A percentile compares a stretch with the other conserved stretches of the same genome.
phyloP scores from a whole-genome alignment of 1,140 invertebrate species.

The Luehdorfia chinensis region DNA sequence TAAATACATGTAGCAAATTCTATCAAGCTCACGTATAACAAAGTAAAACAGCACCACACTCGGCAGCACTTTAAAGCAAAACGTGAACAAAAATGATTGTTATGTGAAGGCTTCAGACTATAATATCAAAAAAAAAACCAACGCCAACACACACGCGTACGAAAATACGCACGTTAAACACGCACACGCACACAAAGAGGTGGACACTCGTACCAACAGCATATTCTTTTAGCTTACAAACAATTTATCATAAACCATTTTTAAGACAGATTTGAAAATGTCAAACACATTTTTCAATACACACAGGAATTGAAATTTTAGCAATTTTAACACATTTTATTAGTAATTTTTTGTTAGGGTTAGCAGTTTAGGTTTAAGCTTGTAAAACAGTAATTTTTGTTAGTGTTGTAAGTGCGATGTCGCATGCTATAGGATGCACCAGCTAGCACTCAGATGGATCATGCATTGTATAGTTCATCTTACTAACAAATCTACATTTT shows the following conservation, averaged over 20 bases:
- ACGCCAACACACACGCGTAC: slow-evolving; percentile 1
- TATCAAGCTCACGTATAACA: not conserved
- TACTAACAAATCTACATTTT: slow-evolving; percentile 77
- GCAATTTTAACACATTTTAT: too few relatives aligned
- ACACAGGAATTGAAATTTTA: too few relatives aligned
- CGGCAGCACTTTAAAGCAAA: not conserved
- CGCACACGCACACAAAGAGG: not conserved
- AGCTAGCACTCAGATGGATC: slow-evolving; percentile 33
- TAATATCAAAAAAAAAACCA: not conserved
- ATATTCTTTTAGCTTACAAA: too few relatives aligned
- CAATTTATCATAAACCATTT: too few relatives aligned
- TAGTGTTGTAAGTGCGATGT: not conserved
- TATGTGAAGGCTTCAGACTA: not conserved
- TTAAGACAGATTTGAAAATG: too few relatives aligned
- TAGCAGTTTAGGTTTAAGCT: too few relatives aligned
- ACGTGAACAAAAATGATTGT: slow-evolving; percentile 1
- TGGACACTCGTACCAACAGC: not conserved
- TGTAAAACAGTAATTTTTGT: not conserved
- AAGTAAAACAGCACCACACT: too few relatives aligned
- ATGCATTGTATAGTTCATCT: slow-evolving; percentile 60
- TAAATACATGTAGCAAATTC: not conserved
- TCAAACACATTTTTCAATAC: not conserved
- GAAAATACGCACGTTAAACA: not conserved
- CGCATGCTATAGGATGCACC: slow-evolving; percentile 15
- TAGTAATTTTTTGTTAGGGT: too few relatives aligned